Percentiles rank a stretch among this genome's conserved stretches.
These are phyloP conservation scores for Pollenia amentaria DNA, from an alignment of 2,888 invertebrate genomes.

Conservation along the genomic window DNA sequence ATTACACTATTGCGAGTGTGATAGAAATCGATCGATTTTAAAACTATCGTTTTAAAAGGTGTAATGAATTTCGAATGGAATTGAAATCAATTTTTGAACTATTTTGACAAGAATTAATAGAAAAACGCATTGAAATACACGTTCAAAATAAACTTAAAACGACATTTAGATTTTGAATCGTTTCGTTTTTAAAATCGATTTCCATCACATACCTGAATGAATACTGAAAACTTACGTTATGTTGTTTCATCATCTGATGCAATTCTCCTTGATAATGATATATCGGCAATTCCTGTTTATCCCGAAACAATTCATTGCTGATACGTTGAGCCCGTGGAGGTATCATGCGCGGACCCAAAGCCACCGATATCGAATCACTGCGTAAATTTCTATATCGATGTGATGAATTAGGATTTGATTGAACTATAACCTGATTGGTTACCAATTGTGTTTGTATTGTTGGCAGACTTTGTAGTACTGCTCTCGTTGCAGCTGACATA, in stretches of 20 bases:
- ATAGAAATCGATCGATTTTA: no score
- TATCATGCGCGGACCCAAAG: constrained; percentile 76
- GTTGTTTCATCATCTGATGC: constrained; percentile 73
- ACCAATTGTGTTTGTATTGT: constrained; percentile 63
- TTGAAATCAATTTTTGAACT: no score
- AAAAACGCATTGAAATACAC: no score
- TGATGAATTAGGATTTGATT: constrained; percentile 40
- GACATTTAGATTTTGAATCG: no score
- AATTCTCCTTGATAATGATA: constrained; percentile 76
- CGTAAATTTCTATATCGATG: constrained; percentile 72
- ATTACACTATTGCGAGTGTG: no score
- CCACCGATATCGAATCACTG: constrained; percentile 75
- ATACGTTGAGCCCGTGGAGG: constrained; percentile 76
- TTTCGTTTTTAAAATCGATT: no score
- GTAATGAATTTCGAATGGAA: no score
- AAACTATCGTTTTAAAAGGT: no score
- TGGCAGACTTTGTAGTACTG: constrained; percentile 71
- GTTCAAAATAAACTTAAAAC: no score
- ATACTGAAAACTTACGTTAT: constrained; percentile 76
- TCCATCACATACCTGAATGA: no score
- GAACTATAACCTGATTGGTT: constrained; percentile 54
- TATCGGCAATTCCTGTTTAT: constrained; percentile 79
- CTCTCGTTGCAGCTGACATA: constrained; percentile 71
- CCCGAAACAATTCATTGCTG: constrained; percentile 71
- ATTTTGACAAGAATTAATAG: no score